A percentile compares a stretch with the other conserved stretches of the same genome.
Evolutionary conservation across 2,888 invertebrate genomes (phyloP).

Genomic region (Drosophila cracens): DNA sequence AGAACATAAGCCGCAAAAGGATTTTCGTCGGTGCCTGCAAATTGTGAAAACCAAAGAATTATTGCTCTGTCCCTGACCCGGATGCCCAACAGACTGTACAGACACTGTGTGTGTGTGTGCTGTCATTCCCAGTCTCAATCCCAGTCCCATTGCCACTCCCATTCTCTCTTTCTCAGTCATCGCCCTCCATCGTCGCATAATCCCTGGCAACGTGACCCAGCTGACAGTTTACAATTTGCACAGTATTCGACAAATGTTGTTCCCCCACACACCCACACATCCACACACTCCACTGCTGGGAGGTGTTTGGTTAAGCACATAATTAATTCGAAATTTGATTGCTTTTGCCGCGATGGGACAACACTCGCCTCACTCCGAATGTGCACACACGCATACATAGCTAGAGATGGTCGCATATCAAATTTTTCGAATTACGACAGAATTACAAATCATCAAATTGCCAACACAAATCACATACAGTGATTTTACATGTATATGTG

Average conservation of each 20-base stretch:
- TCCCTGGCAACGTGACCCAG: slow-evolving; percentile 58
- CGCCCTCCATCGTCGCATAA: slow-evolving; percentile 51
- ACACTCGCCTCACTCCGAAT: slow-evolving; percentile 15
- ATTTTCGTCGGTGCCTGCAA: slow-evolving; percentile 68
- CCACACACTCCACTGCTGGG: slow-evolving; percentile 18
- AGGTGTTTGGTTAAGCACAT: slow-evolving; percentile 79
- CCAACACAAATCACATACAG: slow-evolving; percentile 2
- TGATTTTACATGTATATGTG: neutral
- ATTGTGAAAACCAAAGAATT: slow-evolving; percentile 77
- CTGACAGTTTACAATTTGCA: slow-evolving; percentile 70
- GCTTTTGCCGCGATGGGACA: slow-evolving; percentile 73
- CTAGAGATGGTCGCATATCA: neutral
- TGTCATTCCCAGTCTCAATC: neutral
- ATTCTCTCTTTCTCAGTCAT: slow-evolving; percentile 32
- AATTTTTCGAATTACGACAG: neutral
- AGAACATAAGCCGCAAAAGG: slow-evolving; percentile 77
- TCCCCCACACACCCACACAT: neutral
- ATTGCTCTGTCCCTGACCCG: slow-evolving; percentile 76
- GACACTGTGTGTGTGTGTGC: neutral
- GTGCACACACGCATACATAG: slow-evolving; percentile 5
- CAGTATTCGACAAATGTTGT: slow-evolving; percentile 20
- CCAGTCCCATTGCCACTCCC: slow-evolving; percentile 9
- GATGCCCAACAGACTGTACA: slow-evolving; percentile 55
- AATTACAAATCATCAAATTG: slow-evolving; percentile 9
- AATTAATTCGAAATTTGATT: slow-evolving; percentile 79